Conservation (phyloP, 2,113 vertebrate genomes). For the Rhinichthys klamathensis region DNA sequence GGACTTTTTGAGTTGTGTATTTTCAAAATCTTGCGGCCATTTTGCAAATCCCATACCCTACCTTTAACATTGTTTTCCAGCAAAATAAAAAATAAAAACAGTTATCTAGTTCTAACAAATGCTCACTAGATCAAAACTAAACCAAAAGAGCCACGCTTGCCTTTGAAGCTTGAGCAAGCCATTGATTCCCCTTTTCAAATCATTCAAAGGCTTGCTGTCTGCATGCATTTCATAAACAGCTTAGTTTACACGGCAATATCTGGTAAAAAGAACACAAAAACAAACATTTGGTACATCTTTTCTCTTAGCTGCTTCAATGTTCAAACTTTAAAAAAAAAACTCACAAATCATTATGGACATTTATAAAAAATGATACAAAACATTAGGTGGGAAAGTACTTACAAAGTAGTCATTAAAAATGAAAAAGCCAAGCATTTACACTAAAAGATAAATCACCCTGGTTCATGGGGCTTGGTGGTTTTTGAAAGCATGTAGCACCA, state of each 20-base stretch:
- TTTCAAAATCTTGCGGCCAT: too few relatives aligned
- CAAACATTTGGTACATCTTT: background rate
- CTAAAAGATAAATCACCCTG: constrained; percentile 9
- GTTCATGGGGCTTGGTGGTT: background rate
- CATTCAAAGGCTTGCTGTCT: constrained; percentile 36
- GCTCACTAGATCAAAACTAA: constrained; percentile 38
- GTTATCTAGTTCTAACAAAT: constrained; percentile 18
- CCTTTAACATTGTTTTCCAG: background rate
- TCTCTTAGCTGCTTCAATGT: background rate
- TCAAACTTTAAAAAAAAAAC: background rate
- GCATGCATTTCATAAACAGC: background rate
- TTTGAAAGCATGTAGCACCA: constrained; percentile 33
- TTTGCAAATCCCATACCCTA: too few relatives aligned
- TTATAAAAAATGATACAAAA: background rate
- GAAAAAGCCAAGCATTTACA: background rate
- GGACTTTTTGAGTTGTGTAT: too few relatives aligned
- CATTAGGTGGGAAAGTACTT: background rate
- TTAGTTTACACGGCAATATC: background rate
- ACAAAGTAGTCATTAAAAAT: background rate
- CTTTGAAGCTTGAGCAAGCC: constrained; percentile 35
- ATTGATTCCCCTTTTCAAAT: constrained; percentile 43
- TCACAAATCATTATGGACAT: background rate
- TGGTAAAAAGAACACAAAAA: background rate
- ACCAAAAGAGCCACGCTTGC: constrained; percentile 35
- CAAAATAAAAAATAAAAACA: background rate